These are phyloP conservation scores for Eremophila alpestris DNA, from an alignment of 2,797 vertebrate species.

Conservation along the genomic window DNA sequence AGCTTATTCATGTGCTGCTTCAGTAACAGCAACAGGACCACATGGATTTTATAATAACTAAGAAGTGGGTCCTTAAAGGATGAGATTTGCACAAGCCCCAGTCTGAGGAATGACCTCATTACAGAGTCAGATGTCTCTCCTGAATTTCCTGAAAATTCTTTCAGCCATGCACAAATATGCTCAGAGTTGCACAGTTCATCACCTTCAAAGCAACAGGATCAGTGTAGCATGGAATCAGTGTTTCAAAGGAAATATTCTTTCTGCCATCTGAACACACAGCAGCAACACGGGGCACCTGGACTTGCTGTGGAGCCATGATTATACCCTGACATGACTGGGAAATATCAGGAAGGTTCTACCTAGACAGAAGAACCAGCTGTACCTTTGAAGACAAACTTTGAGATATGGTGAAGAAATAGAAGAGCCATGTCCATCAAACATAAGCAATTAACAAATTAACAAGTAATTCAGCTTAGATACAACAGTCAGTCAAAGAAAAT, in stretches of 20 bases:
- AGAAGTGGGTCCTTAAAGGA: not conserved
- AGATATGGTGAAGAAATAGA: not conserved
- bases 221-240: not conserved
- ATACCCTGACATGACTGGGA: not conserved
- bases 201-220: not conserved
- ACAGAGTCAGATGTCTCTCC: not conserved
- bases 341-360: not conserved
- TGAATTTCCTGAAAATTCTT: not conserved
- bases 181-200: not conserved
- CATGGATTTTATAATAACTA: not conserved
- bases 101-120: not conserved
- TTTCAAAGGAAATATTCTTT: not conserved
- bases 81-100: not conserved
- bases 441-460: not conserved
- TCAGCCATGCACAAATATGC: not conserved
- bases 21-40: not conserved
- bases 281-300: not conserved
- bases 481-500: not conserved
- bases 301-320: not conserved
- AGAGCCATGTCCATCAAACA: not conserved
- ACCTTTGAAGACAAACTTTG: not conserved
- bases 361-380: not conserved
- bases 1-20: not conserved
- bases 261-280: not conserved
- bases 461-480: not conserved